phyloP scores from a whole-genome alignment of 2,113 vertebrate species.

The Empidonax alnorum region DNA sequence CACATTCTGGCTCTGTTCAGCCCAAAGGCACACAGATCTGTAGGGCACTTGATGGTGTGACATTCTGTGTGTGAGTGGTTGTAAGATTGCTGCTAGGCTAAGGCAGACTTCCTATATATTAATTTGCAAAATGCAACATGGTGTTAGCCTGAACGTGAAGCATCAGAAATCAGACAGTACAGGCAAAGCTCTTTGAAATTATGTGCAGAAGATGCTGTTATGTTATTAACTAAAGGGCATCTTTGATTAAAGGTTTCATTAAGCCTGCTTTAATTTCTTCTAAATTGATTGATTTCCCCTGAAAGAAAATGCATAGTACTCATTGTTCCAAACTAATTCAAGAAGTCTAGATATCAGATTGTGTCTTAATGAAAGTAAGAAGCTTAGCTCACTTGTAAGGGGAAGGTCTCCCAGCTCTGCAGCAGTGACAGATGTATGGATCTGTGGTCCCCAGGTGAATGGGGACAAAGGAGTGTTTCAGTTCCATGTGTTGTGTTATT shows the following conservation, averaged over 20 bases:
- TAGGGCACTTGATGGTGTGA: background rate
- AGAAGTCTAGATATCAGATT: constrained; percentile 23
- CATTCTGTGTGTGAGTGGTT: background rate
- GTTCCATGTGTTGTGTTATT: constrained; percentile 8
- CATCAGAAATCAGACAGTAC: background rate
- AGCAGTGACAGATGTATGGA: background rate
- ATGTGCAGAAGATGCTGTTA: background rate
- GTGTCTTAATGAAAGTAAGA: constrained; percentile 30
- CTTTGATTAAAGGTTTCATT: constrained; percentile 38
- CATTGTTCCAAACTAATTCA: constrained; percentile 16
- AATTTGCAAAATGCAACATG: background rate
- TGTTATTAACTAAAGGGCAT: constrained; percentile 18
- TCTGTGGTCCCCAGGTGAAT: background rate
- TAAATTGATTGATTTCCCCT: background rate
- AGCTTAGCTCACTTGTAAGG: constrained; percentile 12
- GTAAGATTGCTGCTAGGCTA: background rate
- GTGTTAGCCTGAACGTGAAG: background rate
- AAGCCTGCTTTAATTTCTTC: constrained; percentile 14
- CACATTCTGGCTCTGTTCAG: background rate
- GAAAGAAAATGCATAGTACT: background rate
- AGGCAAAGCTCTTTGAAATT: background rate
- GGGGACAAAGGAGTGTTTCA: constrained; percentile 9
- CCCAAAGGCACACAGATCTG: background rate
- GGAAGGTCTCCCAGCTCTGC: background rate
- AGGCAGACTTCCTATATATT: background rate